Base-by-base conservation (phyloP, 1,140 invertebrate species). In the Conopomorpha cramerella region DNA sequence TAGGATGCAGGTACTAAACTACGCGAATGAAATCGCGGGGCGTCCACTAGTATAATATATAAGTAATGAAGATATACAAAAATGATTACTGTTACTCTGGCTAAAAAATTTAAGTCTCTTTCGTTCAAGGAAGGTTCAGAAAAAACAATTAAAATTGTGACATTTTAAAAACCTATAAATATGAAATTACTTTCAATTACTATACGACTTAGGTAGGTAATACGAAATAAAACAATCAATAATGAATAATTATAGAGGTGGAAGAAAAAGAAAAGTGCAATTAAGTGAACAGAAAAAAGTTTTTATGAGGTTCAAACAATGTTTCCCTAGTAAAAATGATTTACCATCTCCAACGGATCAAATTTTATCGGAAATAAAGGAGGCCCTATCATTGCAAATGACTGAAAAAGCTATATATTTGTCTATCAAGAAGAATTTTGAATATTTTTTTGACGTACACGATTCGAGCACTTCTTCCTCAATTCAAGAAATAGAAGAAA, bases 191-290 rank as follows among this genome's bases (percentile, higher is more conserved):
- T 15, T 15, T 16, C 30, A 31, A 31, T 31, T 15, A 31, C 4
- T 16, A 31, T 31, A 31, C 14, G 13, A 3, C 14, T 31, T 7
- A 6, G 6, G 14, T 6, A 15, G 2, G 16, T 12, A 16, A 7
- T 31, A 15, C 16, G 14, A 8, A 15, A 31, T 15, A 4, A 6
- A 7, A 4, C 16, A 8, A 4, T 7, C 3, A 8, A 31, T 4
- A 15, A 15, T 31, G n/a, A 31, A 11, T 2, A 25, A 11, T 34
- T 34, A 3, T 3, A 18, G 16, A 18, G 16, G 16, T n/a, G 4
- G 31, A 8, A 34, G 32, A 34, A 19, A n/a, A 14, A 34, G 19
- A 25, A 19, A 34, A 19, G 32, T 34, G 16, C 32, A 17, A 34
- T 11, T 34, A 17, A 19, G 25, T 2, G 32, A 34, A 19, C 32